A percentile compares a stretch with the other conserved stretches of the same genome.
Conservation (phyloP, 2,888 invertebrate species). For the Brachypalpus laphriformis region DNA sequence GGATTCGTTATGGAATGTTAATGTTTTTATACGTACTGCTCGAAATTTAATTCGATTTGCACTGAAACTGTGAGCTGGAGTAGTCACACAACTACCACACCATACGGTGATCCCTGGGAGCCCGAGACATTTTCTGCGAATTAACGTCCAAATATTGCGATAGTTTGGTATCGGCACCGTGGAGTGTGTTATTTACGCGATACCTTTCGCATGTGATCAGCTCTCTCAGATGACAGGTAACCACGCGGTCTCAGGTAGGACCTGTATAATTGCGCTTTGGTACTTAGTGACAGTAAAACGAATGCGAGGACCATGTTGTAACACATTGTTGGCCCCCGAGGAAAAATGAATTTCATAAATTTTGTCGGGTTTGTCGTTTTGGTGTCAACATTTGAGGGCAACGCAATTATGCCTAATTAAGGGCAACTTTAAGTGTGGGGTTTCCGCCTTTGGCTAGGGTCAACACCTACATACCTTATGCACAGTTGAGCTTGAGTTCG, state of each 20-base stretch:
- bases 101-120: constrained; percentile 35
- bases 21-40: constrained; percentile 60
- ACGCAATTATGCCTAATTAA: constrained; percentile 64
- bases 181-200: constrained; percentile 69
- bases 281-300: constrained; percentile 68
- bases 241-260: constrained; percentile 21
- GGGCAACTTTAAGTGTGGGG: constrained; percentile 42
- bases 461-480: constrained; percentile 36
- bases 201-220: constrained; percentile 67
- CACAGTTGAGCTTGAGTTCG: constrained; percentile 1
- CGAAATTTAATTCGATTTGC: constrained; percentile 71
- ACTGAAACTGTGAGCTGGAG: constrained; percentile 52
- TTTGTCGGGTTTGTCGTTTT: constrained; percentile 34
- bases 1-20: constrained; percentile 71
- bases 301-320: constrained; percentile 30
- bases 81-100: constrained; percentile 12
- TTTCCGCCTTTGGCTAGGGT: constrained; percentile 64
- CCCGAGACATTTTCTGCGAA: constrained; percentile 52
- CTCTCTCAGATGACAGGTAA: constrained; percentile 37
- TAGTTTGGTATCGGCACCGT: constrained; percentile 62
- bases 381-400: constrained; percentile 60
- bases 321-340: constrained; percentile 41
- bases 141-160: constrained; percentile 72
- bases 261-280: constrained; percentile 64
- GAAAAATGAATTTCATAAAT: constrained; percentile 51